Evolutionary conservation across 2,888 invertebrate species (phyloP).

Genomic region (Apocheima hispidaria): DNA sequence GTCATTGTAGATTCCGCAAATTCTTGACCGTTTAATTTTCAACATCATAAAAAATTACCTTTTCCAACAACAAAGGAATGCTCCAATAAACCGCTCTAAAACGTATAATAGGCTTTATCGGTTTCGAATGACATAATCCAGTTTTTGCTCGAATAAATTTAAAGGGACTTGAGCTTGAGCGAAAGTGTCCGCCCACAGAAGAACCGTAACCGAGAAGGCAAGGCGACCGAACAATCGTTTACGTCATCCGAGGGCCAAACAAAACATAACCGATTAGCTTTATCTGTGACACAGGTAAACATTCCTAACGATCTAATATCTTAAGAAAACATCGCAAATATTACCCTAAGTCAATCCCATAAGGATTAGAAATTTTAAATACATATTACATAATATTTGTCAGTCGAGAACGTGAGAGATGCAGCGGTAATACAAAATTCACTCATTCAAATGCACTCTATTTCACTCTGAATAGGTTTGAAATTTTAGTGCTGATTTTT

Average conservation of each 20-base stretch:
- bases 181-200: slow-evolving; percentile 59
- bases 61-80: slow-evolving; percentile 43
- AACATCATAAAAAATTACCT: slow-evolving; percentile 34
- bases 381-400: too few relatives aligned
- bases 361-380: slow-evolving; percentile 44
- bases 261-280: slow-evolving; percentile 80
- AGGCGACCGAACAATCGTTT: slow-evolving; percentile 55
- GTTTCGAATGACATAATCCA: slow-evolving; percentile 60
- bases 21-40: slow-evolving; percentile 20
- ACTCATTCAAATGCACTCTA: slow-evolving; percentile 39
- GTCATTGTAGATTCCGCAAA: background rate
- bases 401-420: slow-evolving; percentile 36
- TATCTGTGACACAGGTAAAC: slow-evolving; percentile 76
- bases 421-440: slow-evolving; percentile 16
- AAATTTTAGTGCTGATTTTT: slow-evolving; percentile 5
- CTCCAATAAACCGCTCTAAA: slow-evolving; percentile 47
- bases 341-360: slow-evolving; percentile 38
- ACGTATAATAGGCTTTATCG: slow-evolving; percentile 34
- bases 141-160: slow-evolving; percentile 48
- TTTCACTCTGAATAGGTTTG: background rate
- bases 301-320: slow-evolving; percentile 73
- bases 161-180: slow-evolving; percentile 43
- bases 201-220: slow-evolving; percentile 45
- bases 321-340: slow-evolving; percentile 23
- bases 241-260: slow-evolving; percentile 68